Evolutionary conservation across 2,113 vertebrate genomes (phyloP).

Genomic region (Cephalopholis sonnerati): DNA sequence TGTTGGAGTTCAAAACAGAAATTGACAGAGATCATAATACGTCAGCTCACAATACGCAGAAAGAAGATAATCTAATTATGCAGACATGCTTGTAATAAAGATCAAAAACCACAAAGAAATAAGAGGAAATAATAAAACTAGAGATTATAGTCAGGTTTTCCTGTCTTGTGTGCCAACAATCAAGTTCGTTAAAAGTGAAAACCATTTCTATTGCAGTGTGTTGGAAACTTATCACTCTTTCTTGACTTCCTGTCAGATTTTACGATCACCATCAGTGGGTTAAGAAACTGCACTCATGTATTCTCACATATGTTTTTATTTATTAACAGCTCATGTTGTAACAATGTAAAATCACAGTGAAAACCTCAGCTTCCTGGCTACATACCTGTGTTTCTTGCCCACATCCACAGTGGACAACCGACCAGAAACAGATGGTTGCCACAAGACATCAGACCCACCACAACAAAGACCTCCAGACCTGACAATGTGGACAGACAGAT

Average conservation of each 20-base stretch:
- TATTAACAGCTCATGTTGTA: neutral
- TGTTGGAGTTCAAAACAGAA: slow-evolving; percentile 31
- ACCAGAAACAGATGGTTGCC: slow-evolving; percentile 37
- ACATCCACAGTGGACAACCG: slow-evolving; percentile 71
- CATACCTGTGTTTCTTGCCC: slow-evolving; percentile 33
- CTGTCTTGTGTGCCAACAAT: too few species aligned
- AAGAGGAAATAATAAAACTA: neutral
- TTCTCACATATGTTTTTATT: neutral
- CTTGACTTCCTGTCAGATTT: neutral
- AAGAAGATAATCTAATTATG: neutral
- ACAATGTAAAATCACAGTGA: neutral
- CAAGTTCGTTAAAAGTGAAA: neutral
- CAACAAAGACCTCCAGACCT: slow-evolving; percentile 72
- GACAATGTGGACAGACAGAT: neutral
- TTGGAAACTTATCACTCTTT: neutral
- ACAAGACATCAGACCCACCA: slow-evolving; percentile 64
- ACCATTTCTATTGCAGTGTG: neutral
- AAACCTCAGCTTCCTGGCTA: slow-evolving; percentile 76
- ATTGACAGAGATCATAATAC: neutral
- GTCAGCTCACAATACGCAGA: neutral
- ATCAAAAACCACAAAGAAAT: neutral
- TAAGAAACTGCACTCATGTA: neutral
- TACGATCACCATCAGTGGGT: neutral
- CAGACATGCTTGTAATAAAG: neutral
- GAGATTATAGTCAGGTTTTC: too few species aligned